Base-by-base conservation (phyloP, 2,888 invertebrate genomes). In the Cantharis rufa region DNA sequence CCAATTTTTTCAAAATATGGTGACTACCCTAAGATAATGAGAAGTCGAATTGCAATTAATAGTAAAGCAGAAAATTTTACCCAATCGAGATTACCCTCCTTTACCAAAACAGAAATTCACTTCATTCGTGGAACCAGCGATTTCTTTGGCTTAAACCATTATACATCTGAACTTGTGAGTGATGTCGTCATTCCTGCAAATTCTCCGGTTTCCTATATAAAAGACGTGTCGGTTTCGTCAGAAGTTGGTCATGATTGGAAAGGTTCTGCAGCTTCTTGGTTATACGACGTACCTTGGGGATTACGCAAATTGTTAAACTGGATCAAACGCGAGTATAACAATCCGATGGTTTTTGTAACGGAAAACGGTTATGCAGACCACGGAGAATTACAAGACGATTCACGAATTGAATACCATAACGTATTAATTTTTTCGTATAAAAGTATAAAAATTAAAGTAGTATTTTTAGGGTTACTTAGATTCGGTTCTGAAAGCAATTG, bases 121-220 rank as follows among this genome's bases (percentile, higher is more conserved):
- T 82, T 84, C 10, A 87, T 91, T 63, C 83, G 83, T 83, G 91
- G 89, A 83, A 90, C 89, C 79, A 89, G 83, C 78, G 94, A 94
- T 84, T 93, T 92, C 85, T 88, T 94, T 28, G 93, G 93, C 0
- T 81, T 94, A 5, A 94, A 93, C 83, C 89, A 92, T 75, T 94
- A 92, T 85, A 90, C 92, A 9, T 24, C 24, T 0, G 88, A 90
- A 0, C 87, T 91, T 79, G 88, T 89, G 0, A 80, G 88, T 10
- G 74, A 84, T 61, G 72, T 81, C 2, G 78, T 84, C n/a, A 89
- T 75, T 84, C 79, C 82, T n/a, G 21, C 69, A 86, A 79, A 86
- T 86, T 76, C 87, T 85, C 1, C 89, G 86, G 18, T 90, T 0
- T 90, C 90, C 0, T 88, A 85, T 66, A 82, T 84, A 79, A 87